Percentiles rank a stretch among this genome's conserved stretches.
Conservation (phyloP, 1,140 invertebrate species). For the Pomacea maculata region DNA sequence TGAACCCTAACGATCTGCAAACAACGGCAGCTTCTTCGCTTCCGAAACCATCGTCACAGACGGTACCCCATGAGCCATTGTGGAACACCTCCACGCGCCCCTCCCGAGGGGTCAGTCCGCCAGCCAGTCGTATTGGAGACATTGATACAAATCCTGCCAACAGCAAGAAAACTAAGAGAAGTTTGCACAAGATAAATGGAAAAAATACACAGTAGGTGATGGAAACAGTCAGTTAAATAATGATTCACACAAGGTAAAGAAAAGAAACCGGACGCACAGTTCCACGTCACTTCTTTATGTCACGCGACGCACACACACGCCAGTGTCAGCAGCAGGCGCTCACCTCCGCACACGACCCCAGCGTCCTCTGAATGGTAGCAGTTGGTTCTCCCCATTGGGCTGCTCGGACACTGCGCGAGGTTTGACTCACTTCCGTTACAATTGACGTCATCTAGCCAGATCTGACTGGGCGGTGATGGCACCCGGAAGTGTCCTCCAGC, state of each 20-base stretch:
- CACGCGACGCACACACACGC: too few species aligned
- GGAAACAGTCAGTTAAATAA: too few species aligned
- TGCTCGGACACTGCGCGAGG: slow-evolving; percentile 76
- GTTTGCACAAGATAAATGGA: too few species aligned
- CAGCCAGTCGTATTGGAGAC: slow-evolving; percentile 65
- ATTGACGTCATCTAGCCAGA: slow-evolving; percentile 77
- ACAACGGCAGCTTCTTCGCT: slow-evolving; percentile 44
- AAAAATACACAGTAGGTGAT: too few species aligned
- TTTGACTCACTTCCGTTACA: slow-evolving; percentile 78
- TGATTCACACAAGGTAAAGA: too few species aligned
- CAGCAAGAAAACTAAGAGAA: background rate
- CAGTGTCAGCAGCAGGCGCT: background rate
- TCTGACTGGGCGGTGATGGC: slow-evolving; percentile 49
- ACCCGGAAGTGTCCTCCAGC: background rate
- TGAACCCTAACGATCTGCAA: slow-evolving; percentile 46
- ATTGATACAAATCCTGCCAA: background rate
- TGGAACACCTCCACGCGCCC: slow-evolving; percentile 79
- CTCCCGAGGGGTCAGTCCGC: slow-evolving; percentile 68
- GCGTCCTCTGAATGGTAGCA: slow-evolving; percentile 75
- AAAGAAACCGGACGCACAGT: too few species aligned
- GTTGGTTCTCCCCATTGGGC: slow-evolving; percentile 79
- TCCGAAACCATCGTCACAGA: slow-evolving; percentile 50
- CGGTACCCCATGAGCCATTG: slow-evolving; percentile 74
- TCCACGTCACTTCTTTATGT: too few species aligned
- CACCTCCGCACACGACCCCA: slow-evolving; percentile 42